Base-by-base conservation (phyloP, 1,140 invertebrate species). In the Cataglyphis hispanica region DNA sequence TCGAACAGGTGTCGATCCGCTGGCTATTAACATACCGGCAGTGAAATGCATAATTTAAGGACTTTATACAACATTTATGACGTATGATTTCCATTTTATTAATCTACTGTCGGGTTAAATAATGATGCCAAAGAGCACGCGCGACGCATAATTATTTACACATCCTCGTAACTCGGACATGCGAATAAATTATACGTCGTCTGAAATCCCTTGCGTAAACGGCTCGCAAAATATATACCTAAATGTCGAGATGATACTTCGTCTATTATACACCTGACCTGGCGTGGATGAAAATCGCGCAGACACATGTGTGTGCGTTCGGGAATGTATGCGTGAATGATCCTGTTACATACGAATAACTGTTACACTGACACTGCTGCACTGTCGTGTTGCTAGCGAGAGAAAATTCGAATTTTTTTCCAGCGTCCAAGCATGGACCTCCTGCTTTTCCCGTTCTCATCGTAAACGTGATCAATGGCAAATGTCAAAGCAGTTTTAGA, bases 1-100 rank as follows among this genome's bases (percentile, higher is more conserved):
- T 83, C 78, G 78, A 83, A 83, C 78, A 83, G 78, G 78, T 83
- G 78, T 83, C 67, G 67, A 83, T 83, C 53, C 56, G 13, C 4
- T n/a, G 67, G 37, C 7, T 61, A 74, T 83, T 83, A 83, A 72
- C 56, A 61, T 74, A 72, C 40, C 67, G 40, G 11, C 67, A 40
- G 37, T 25, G 53, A 83, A 83, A 83, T 58, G 58, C 69, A 81
- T 83, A 83, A 83, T 83, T 83, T 83, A 83, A 37, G 56, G 6
- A 60, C 53, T 83, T 83, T 37, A 83, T 83, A 43, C 40, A 83
- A 60, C 67, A 83, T 83, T 83, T 83, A 83, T 83, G 37, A 58
- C 40, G 37, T 83, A 72, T 83, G 67, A 83, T 83, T 83, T 83
- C 53, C 67, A 61, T 72, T 83, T 83, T 83, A 83, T 83, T 83